phyloP scores from a whole-genome alignment of 2,113 vertebrate genomes.

The Oreocharis arfaki region DNA sequence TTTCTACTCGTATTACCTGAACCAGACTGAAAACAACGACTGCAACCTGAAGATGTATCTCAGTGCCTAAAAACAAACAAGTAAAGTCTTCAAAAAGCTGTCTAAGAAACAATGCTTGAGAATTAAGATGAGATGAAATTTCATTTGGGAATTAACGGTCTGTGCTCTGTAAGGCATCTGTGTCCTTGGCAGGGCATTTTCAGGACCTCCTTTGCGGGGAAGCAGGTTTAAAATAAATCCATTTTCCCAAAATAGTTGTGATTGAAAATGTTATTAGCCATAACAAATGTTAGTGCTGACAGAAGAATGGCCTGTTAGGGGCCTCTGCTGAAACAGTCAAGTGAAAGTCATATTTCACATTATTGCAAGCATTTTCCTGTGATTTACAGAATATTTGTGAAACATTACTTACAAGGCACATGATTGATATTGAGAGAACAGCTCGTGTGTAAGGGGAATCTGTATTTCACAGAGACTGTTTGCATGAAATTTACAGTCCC shows the following conservation, averaged over 20 bases:
- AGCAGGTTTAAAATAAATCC: conserved; percentile 77
- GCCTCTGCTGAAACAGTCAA: conserved; percentile 74
- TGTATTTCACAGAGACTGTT: conserved; percentile 70
- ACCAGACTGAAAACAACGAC: not conserved
- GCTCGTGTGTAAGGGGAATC: conserved; percentile 55
- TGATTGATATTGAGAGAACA: conserved; percentile 72
- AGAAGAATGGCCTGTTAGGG: conserved; percentile 68
- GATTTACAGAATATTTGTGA: conserved; percentile 83
- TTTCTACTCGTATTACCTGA: not conserved
- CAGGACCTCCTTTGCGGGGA: conserved; percentile 52
- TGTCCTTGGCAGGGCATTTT: conserved; percentile 73
- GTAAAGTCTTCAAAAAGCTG: not conserved
- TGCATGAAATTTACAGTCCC: conserved; percentile 76
- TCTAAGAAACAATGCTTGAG: not conserved
- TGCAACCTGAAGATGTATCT: not conserved
- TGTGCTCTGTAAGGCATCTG: conserved; percentile 70
- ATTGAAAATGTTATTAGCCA: conserved; percentile 82
- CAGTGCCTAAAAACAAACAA: conserved; percentile 1
- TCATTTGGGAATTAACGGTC: conserved; percentile 64
- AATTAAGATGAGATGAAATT: conserved; percentile 44
- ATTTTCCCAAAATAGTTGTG: conserved; percentile 79
- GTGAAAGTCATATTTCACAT: conserved; percentile 81
- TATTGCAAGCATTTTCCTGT: conserved; percentile 69
- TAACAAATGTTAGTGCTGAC: conserved; percentile 80
- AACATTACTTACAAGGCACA: conserved; percentile 67